Conservation (phyloP, 2,888 invertebrate species). For the Cerastis rubricosa region DNA sequence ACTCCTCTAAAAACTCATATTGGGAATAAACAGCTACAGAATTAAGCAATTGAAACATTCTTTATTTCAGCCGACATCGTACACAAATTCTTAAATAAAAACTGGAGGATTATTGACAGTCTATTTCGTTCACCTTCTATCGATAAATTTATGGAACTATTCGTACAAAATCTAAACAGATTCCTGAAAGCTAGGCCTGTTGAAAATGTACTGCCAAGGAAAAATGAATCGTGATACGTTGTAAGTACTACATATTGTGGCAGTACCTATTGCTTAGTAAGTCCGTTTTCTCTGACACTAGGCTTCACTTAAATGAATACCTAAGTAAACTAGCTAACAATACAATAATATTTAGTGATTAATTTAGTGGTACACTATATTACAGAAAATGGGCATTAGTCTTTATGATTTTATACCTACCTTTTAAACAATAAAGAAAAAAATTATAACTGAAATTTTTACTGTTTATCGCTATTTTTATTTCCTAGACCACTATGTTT, state of each 20-base stretch:
- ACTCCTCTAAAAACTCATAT: not conserved
- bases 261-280: too few species aligned
- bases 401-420: not conserved
- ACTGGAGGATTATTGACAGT: not conserved
- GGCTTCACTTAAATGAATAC: too few species aligned
- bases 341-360: not conserved
- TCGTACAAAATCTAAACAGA: conserved; percentile 11
- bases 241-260: not conserved
- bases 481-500: not conserved
- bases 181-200: conserved; percentile 8
- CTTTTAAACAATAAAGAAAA: not conserved
- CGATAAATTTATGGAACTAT: not conserved
- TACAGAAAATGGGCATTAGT: too few species aligned
- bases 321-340: not conserved
- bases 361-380: too few species aligned
- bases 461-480: not conserved
- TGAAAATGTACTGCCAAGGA: not conserved
- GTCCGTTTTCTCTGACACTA: not conserved
- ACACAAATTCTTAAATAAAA: conserved; percentile 3
- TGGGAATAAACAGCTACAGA: not conserved
- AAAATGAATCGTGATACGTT: not conserved
- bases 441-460: not conserved
- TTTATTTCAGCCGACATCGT: not conserved
- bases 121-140: not conserved
- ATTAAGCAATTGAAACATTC: not conserved